Base-by-base conservation (phyloP, 2,888 invertebrate genomes). In the Acanthosoma haemorrhoidale region DNA sequence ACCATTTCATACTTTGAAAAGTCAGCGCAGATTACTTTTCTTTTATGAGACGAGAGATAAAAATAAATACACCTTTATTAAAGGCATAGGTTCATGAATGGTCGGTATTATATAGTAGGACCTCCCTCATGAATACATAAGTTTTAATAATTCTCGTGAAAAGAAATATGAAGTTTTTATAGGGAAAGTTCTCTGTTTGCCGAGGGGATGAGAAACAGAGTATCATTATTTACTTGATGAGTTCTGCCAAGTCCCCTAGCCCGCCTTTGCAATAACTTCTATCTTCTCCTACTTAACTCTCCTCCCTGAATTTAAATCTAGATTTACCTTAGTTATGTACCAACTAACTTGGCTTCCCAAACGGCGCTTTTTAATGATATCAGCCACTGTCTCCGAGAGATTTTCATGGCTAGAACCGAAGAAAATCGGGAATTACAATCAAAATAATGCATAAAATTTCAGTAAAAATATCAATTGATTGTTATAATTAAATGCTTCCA, bases 121-220 rank as follows among this genome's bases (percentile, higher is more conserved):
- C 21, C n/a, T 25, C 29, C 51, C n/a, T 25, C 51, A 51, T 51
- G 51, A 51, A 51, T 51, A 51, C 51, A 51, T 51, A 51, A 51
- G 25, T 51, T 51, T 51, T 51, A 51, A 51, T 51, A 51, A 51
- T 51, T 51, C 51, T n/a, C 25, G n/a, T 51, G 51, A 51, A 51
- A 51, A 51, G 51, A 51, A 51, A 51, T 25, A 25, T 21, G 9
- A 51, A 51, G 51, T 51, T 51, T 51, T 51, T 51, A 51, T 51
- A 51, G 51, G 51, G 21, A 51, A 51, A 51, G 51, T 51, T 51
- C 25, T 2, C n/a, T 51, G 25, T 51, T 51, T 51, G 25, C 25
- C 2, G 51, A 29, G 25, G 25, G 51, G 51, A 3, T n/a, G 25
- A 5, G 51, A 51, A 29, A 51, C 11, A 21, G 51, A 51, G 51